These are phyloP conservation scores for Drosophila tsacasi DNA, from an alignment of 1,140 invertebrate species.

Conservation along the genomic window DNA sequence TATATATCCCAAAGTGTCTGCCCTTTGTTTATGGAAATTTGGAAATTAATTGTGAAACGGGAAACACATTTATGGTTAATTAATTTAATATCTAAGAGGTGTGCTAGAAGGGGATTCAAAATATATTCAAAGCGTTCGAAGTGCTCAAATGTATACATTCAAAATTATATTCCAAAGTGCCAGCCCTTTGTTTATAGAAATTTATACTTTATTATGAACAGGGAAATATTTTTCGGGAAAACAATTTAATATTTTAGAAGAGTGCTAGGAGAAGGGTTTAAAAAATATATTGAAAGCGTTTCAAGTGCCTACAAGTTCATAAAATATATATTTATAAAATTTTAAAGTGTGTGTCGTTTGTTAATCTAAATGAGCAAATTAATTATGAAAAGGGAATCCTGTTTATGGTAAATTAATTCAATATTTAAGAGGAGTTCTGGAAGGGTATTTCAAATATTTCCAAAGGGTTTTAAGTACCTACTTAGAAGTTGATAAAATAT, in stretches of 20 bases:
- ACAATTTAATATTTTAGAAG: not conserved
- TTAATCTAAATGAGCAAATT: too few species aligned
- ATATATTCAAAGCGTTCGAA: not conserved
- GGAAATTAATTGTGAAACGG: slow-evolving; percentile 7
- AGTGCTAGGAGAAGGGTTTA: too few species aligned
- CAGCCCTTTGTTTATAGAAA: not conserved
- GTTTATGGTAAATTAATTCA: too few species aligned
- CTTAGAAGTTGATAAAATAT: too few species aligned
- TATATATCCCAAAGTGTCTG: slow-evolving; percentile 2
- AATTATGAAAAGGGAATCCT: too few species aligned
- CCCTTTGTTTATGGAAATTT: slow-evolving; percentile 32
- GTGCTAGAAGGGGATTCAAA: not conserved
- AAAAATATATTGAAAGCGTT: too few species aligned
- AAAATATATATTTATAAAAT: not conserved
- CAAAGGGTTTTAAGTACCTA: too few species aligned
- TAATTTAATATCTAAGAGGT: slow-evolving; percentile 3
- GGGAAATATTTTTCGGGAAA: not conserved
- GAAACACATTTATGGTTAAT: slow-evolving; percentile 5
- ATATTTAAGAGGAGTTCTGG: too few species aligned
- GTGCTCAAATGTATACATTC: too few species aligned
- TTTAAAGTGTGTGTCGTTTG: too few species aligned
- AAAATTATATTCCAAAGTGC: not conserved
- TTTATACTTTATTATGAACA: not conserved
- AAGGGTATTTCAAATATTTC: too few species aligned
- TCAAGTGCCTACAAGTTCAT: not conserved